Conservation (phyloP, 2,113 vertebrate genomes). For the Elephas maximus region DNA sequence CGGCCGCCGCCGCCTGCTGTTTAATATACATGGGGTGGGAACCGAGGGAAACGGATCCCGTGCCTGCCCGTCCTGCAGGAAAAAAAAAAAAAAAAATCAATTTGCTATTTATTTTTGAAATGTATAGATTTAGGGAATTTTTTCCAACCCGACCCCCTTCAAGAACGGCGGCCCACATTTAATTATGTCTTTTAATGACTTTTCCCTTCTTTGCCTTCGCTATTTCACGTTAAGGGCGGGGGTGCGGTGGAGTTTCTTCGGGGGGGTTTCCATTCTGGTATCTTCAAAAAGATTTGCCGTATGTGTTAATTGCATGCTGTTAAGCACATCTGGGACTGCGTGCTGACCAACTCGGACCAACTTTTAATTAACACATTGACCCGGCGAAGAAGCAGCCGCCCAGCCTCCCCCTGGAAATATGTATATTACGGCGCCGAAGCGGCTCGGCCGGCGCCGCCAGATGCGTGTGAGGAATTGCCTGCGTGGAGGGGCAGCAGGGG, state of each 20-base stretch:
- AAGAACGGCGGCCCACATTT: conserved; percentile 80
- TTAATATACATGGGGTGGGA: conserved; percentile 93
- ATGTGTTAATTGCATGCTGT: conserved; percentile 84
- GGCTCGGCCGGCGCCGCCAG: neutral
- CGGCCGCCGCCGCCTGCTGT: conserved; percentile 82
- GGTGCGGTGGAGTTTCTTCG: conserved; percentile 68
- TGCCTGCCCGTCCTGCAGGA: conserved; percentile 79
- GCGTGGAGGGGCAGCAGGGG: neutral
- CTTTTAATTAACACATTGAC: conserved; percentile 89
- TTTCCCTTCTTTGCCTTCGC: conserved; percentile 46
- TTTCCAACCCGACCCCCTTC: conserved; percentile 52
- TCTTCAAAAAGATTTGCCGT: conserved; percentile 82
- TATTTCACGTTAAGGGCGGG: conserved; percentile 64
- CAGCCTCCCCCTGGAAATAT: conserved; percentile 74
- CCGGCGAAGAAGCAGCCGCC: conserved; percentile 69
- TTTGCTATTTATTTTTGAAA: conserved; percentile 86
- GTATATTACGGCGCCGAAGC: conserved; percentile 34
- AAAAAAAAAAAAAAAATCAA: conserved; percentile 84
- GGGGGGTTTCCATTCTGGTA: conserved; percentile 70
- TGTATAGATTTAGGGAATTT: conserved; percentile 79
- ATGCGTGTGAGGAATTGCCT: conserved; percentile 47
- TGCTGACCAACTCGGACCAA: conserved; percentile 79
- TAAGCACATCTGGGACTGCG: conserved; percentile 80
- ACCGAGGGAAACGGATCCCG: conserved; percentile 80
- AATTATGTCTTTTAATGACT: conserved; percentile 85